phyloP scores from a whole-genome alignment of 2,113 vertebrate species.

The Pterocles gutturalis region DNA sequence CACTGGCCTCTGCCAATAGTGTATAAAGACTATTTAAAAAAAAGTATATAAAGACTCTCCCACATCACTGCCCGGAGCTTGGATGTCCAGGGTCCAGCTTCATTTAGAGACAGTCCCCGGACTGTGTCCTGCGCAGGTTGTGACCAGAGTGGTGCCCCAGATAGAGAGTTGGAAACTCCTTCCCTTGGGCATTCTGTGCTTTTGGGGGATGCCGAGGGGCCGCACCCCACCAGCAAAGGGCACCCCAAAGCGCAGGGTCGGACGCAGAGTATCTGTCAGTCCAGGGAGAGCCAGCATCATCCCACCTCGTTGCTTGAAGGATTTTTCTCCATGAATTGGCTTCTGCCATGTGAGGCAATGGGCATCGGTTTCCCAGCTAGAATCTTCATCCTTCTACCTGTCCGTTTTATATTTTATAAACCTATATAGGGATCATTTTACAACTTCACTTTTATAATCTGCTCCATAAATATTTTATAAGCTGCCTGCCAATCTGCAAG shows the following conservation, averaged over 20 bases:
- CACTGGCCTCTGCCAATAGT: not conserved
- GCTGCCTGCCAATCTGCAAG: slow-evolving; percentile 64
- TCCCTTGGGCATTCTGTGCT: not conserved
- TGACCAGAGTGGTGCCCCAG: not conserved
- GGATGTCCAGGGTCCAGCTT: not conserved
- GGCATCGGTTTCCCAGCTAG: not conserved
- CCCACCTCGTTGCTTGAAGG: not conserved
- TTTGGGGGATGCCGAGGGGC: not conserved
- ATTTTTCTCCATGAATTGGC: not conserved
- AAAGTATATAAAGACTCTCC: not conserved
- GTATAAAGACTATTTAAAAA: not conserved
- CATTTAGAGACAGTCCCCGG: not conserved
- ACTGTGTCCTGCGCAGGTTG: not conserved
- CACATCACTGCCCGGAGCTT: not conserved
- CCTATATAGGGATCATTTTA: slow-evolving; percentile 61
- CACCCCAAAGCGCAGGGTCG: not conserved
- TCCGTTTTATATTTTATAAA: slow-evolving; percentile 60
- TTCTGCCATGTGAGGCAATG: not conserved
- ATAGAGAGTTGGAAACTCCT: not conserved
- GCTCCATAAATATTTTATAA: slow-evolving; percentile 55
- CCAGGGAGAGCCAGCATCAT: not conserved
- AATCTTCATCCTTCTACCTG: slow-evolving; percentile 46
- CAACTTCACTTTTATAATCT: slow-evolving; percentile 66
- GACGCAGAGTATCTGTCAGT: not conserved
- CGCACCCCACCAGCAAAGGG: not conserved